Evolutionary conservation across 92 coral and sea anemone genomes (phyloP), one percentile per base, ranked within the genome.

Genomic region (Blastomussa wellsi): DNA sequence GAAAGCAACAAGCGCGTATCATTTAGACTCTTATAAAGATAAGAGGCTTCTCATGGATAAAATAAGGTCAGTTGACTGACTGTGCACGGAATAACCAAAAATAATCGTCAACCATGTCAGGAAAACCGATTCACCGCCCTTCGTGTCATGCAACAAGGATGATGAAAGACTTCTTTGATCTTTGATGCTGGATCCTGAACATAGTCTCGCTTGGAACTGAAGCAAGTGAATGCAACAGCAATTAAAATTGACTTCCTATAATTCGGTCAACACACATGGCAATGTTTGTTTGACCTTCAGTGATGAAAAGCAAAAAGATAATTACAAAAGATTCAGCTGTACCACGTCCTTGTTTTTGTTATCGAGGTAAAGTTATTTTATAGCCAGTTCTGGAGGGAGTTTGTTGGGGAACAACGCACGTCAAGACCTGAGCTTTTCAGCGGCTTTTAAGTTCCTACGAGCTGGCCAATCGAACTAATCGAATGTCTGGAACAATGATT

Each of bases 71-170:
- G 38, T 38, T 17, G 42, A 12, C 44, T 68, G 83, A 29, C 64
- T 55, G 13, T 71, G 78, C 86, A 82, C 86, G 78, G 29, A 71
- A 82, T 35, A 60, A 16, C 62, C 85, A 82, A n/a, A 53, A 71
- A 71, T 82, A 82, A 70, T 71, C 69, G 69, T 33, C 74, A 49
- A 42, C 38, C 6, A 11, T 37, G 51, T 70, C 36, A 51, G 35
- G 55, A 11, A 73, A 52, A 39, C 67, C 51, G 77, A 35, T 69
- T 71, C 51, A 44, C 74, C 41, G 47, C 42, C 44, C 26, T 33
- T 44, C 6, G 19, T 26, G 86, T 82, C 86, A 82, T 82, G 78
- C 86, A 82, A 69, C 78, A 29, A 8, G 20, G 24, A 28, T 57
- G 41, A 52, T 82, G 69, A 71, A 82, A 82, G 86, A 60, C 78